Percentiles rank a stretch among this genome's conserved stretches.
Conservation (phyloP, 1,140 invertebrate species). For the Drosophila ironensis region DNA sequence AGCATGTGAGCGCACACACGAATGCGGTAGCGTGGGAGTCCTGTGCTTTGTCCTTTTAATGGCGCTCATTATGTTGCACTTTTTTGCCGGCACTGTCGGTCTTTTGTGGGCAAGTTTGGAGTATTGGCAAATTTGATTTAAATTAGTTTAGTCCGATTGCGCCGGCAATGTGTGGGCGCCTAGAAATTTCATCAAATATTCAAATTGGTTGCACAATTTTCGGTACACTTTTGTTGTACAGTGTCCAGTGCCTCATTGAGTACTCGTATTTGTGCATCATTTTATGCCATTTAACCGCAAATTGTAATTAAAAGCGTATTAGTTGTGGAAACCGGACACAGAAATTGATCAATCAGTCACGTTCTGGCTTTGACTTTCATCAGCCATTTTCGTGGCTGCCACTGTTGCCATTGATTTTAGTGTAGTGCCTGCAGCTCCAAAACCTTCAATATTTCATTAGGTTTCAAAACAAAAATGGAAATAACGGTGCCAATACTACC, state of each 20-base stretch:
- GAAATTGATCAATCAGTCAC: constrained; percentile 29
- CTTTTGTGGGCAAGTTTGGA: constrained; percentile 17
- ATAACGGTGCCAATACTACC: too few relatives aligned
- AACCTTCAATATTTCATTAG: too few relatives aligned
- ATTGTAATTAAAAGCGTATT: constrained; percentile 61
- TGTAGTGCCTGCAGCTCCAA: too few relatives aligned
- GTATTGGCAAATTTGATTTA: constrained; percentile 50
- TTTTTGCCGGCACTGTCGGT: constrained; percentile 24
- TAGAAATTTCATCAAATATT: constrained; percentile 46
- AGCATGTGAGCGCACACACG: constrained; percentile 7
- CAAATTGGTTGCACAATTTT: constrained; percentile 43
- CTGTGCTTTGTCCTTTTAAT: constrained; percentile 47
- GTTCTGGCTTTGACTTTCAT: constrained; percentile 14
- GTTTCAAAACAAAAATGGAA: too few relatives aligned
- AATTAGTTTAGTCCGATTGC: constrained; percentile 66
- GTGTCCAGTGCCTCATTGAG: constrained; percentile 3
- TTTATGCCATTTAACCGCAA: constrained; percentile 52
- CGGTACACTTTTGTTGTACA: constrained; percentile 8
- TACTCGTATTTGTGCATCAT: constrained; percentile 18
- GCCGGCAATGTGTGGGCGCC: constrained; percentile 1
- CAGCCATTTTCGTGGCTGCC: not conserved
- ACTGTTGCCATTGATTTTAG: too few relatives aligned
- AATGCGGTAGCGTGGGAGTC: not conserved
- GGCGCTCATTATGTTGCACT: constrained; percentile 49
- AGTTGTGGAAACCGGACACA: constrained; percentile 19